phyloP scores from a whole-genome alignment of 2,113 vertebrate genomes.

The Rhipidura dahli region DNA sequence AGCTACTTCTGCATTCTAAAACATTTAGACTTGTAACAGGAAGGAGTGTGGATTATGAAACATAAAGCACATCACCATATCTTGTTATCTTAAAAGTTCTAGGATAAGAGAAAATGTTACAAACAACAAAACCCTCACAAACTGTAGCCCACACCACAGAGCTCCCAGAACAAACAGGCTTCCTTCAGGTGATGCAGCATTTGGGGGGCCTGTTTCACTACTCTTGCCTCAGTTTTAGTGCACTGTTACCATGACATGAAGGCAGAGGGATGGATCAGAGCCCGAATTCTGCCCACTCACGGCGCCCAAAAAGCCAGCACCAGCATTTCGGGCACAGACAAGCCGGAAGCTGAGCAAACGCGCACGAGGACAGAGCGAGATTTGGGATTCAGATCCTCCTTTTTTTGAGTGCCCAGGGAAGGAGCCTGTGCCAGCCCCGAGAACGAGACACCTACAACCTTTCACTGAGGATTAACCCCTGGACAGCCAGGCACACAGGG shows the following conservation, averaged over 20 bases:
- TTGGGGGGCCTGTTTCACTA: neutral
- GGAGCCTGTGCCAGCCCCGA: neutral
- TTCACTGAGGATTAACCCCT: neutral
- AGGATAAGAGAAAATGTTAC: neutral
- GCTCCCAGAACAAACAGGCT: neutral
- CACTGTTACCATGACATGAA: accelerated
- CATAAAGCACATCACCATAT: neutral
- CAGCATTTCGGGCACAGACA: neutral
- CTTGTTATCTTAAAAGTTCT: neutral
- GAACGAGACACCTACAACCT: neutral
- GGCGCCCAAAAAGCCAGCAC: neutral
- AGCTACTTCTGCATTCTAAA: neutral
- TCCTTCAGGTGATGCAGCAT: neutral
- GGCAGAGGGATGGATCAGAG: neutral
- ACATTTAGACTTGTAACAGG: neutral
- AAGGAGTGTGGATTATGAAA: neutral
- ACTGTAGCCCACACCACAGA: accelerated
- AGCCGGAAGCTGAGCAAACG: neutral
- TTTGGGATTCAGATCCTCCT: neutral
- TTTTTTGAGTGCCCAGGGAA: neutral
- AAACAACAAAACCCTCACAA: neutral
- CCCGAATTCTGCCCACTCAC: accelerated
- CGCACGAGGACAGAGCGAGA: accelerated
- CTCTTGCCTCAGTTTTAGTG: neutral
- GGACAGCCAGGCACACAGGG: accelerated